Evolutionary conservation across 2,888 invertebrate genomes (phyloP), one percentile per base, ranked within the genome.

Genomic region (Athalia circularis): DNA sequence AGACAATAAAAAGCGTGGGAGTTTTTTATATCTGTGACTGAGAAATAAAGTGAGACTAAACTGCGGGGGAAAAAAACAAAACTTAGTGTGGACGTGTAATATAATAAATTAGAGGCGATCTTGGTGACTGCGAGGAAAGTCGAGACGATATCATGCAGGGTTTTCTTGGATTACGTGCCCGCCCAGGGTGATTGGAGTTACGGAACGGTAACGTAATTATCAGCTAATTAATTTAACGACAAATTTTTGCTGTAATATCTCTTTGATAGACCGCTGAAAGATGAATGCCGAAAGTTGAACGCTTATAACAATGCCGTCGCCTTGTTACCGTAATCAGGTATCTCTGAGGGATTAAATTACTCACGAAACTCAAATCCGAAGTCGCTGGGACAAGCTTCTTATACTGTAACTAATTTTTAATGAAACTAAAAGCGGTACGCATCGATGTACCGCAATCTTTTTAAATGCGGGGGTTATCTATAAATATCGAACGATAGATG

Each of bases 131-230:
- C 15, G n/a, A 52, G 43, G n/a, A 52, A 54, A 54, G 29, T 29
- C 68, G 9, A 50, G 29, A 54, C 68, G 13, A 48, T 13, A 48
- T 29, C 54, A 68, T 68, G 68, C 52, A n/a, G 29, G 54, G 54
- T 68, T 68, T 68, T 11, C 68, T 68, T 68, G 68, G 68, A 68
- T 68, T 68, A 68, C 54, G n/a, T 50, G 3, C 29, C 52, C 29
- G 54, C 54, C 29, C 11, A n/a, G 68, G 15, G 11, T 13, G 11
- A 68, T 54, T n/a, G 54, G 54, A 54, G 29, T 54, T 43, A 52
- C 48, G 43, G 11, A 52, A 9, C 8, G 9, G 68, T 50, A 11
- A 52, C 29, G 11, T 48, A 15, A n/a, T 9, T 65, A 68, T 54
- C 43, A 68, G 50, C 50, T 54, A 68, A 68, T 68, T 68, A 6